Evolutionary conservation across 2,113 vertebrate species (phyloP).

Genomic region (Arvicanthis niloticus): DNA sequence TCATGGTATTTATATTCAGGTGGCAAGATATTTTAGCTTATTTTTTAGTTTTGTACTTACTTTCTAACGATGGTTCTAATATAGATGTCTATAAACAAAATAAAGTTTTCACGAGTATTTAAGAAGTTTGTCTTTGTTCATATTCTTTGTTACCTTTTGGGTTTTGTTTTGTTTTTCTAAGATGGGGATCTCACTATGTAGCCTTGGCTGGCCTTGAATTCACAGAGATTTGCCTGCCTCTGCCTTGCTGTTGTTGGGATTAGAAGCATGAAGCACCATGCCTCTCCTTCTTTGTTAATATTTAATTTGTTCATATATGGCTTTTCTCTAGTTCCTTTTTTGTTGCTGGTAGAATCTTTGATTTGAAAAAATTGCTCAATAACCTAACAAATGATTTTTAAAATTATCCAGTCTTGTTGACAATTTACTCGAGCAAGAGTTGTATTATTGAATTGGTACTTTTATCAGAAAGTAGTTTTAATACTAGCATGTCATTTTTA

Average conservation of each 20-base stretch:
- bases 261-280: too few relatives aligned
- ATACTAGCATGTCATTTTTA: background rate
- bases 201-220: background rate
- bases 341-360: background rate
- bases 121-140: background rate
- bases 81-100: background rate
- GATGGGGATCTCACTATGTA: background rate
- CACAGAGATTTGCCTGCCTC: background rate
- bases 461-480: background rate
- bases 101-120: background rate
- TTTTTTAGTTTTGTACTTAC: constrained; percentile 4
- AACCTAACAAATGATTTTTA: background rate
- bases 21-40: background rate
- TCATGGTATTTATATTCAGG: background rate
- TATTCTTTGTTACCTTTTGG: background rate
- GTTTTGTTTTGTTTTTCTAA: background rate
- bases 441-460: background rate
- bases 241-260: background rate
- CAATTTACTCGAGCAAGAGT: background rate
- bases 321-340: background rate
- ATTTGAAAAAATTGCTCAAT: background rate
- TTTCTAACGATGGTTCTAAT: background rate
- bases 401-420: background rate
- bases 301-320: background rate
- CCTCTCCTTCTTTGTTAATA: background rate